A percentile compares a stretch with the other conserved stretches of the same genome.
Evolutionary conservation across 1,140 invertebrate genomes (phyloP).

Genomic region (Pseudomyrmex dendroicus): DNA sequence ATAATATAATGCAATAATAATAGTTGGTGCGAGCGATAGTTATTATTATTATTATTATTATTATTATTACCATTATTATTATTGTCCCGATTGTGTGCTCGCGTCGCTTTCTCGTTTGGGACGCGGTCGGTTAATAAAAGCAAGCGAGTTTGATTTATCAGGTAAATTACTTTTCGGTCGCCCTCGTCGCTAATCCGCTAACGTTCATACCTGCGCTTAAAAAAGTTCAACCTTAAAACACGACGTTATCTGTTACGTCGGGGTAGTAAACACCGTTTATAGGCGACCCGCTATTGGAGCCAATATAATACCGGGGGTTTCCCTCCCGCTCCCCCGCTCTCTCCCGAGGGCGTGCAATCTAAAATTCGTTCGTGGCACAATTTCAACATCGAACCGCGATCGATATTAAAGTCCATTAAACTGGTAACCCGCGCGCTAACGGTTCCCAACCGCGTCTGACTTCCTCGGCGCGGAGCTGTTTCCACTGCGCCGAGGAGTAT

Average conservation of each 20-base stretch:
- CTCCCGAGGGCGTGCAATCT: conserved; percentile 58
- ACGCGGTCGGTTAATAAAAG: neutral
- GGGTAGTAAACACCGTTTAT: conserved; percentile 68
- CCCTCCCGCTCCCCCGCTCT: conserved; percentile 2
- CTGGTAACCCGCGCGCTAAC: conserved; percentile 71
- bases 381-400: conserved; percentile 73
- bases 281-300: conserved; percentile 59
- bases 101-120: neutral
- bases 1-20: too few relatives aligned
- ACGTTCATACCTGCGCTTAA: conserved; percentile 21
- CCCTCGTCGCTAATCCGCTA: conserved; percentile 20
- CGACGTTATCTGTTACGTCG: conserved; percentile 48
- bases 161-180: conserved; percentile 36
- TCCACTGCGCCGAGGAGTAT: conserved; percentile 73
- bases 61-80: neutral
- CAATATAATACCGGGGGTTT: conserved; percentile 63
- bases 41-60: too few relatives aligned
- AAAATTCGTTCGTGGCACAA: conserved; percentile 74
- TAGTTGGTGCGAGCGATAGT: too few relatives aligned
- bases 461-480: conserved; percentile 61
- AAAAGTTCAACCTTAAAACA: conserved; percentile 45
- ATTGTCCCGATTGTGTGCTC: neutral
- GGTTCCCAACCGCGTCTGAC: conserved; percentile 72
- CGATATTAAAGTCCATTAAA: conserved; percentile 75
- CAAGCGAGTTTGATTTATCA: conserved; percentile 20